Evolutionary conservation across 2,888 invertebrate species (phyloP), one percentile per base, ranked within the genome.

Genomic region (Sarcophaga caerulescens): DNA sequence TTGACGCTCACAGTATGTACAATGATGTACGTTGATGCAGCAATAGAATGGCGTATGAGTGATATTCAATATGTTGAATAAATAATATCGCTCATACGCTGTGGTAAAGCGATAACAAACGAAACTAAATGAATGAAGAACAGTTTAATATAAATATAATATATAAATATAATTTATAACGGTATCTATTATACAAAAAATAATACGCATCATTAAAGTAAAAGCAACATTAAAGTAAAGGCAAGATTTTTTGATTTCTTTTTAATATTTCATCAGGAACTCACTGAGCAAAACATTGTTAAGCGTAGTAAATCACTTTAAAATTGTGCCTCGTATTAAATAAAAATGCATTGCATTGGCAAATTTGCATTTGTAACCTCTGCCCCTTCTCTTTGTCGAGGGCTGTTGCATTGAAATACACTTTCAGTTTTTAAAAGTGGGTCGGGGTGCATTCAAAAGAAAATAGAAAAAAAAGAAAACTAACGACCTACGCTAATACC

Each of bases 31-130:
- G 8, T 44, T 71, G 35, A 44, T 10, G 8, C 62, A 19, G 1
- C 4, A 35, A 35, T 35, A 35, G 0, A 0, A 35, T n/a, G 21
- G 23, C 47, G 47, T 23, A 69, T 69, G 68, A 14, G 77, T 68
- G 23, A 21, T 35, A 2, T 35, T 35, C 0, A 35, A 35, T 35
- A 35, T 10, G 35, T 35, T 35, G 2, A 35, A 35, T 23, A 45
- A 69, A n/a, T 45, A 60, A 60, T 60, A 60, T 68, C 45, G 25
- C 68, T 60, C 45, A 76, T 66, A 66, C 66, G 14, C 3, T 19
- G 0, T 8, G 3, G 35, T 35, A 35, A 35, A 35, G 3, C 35
- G 0, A 10, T 35, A 35, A 35, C 1, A 35, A 2, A 8, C 0
- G 2, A 35, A 35, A 35, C 10, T 35, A 4, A 35, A 35, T 35